A percentile compares a stretch with the other conserved stretches of the same genome.
Evolutionary conservation across 2,888 invertebrate genomes (phyloP).

Genomic region (Oscheius myriophilus): DNA sequence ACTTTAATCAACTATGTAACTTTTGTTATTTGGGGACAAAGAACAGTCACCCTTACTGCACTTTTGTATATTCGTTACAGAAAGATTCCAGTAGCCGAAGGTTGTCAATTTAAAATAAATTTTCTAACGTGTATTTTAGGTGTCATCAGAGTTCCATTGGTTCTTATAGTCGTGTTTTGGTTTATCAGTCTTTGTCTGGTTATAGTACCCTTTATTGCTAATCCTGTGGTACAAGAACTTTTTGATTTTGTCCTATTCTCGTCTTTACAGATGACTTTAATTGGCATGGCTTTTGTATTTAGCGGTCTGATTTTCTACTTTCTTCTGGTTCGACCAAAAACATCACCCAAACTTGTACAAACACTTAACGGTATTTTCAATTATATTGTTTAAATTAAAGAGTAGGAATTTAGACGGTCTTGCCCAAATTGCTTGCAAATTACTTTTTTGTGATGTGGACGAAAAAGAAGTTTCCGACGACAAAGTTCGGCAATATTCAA

Average conservation of each 20-base stretch:
- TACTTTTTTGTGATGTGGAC: slow-evolving; percentile 15
- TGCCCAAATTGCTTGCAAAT: not conserved
- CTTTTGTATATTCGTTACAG: slow-evolving; percentile 52
- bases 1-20: slow-evolving; percentile 59
- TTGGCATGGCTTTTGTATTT: slow-evolving; percentile 29
- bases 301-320: slow-evolving; percentile 31
- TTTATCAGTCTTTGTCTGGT: not conserved
- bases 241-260: not conserved
- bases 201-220: slow-evolving; percentile 57
- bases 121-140: slow-evolving; percentile 41
- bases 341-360: slow-evolving; percentile 14
- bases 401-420: slow-evolving; percentile 13
- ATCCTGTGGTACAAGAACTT: slow-evolving; percentile 24
- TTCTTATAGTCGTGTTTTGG: slow-evolving; percentile 22
- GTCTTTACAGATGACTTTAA: slow-evolving; percentile 26
- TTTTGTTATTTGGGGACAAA: slow-evolving; percentile 58
- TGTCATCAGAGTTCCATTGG: slow-evolving; percentile 62
- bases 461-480: no score
- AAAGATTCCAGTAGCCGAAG: slow-evolving; percentile 45
- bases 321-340: slow-evolving; percentile 25
- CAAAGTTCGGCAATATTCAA: no score
- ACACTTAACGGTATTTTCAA: slow-evolving; percentile 21
- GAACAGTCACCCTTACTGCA: slow-evolving; percentile 51
- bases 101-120: slow-evolving; percentile 2
- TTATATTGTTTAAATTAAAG: not conserved